Conservation (phyloP, 2,888 invertebrate genomes). For the Sinopyrophorus schimmeli region DNA sequence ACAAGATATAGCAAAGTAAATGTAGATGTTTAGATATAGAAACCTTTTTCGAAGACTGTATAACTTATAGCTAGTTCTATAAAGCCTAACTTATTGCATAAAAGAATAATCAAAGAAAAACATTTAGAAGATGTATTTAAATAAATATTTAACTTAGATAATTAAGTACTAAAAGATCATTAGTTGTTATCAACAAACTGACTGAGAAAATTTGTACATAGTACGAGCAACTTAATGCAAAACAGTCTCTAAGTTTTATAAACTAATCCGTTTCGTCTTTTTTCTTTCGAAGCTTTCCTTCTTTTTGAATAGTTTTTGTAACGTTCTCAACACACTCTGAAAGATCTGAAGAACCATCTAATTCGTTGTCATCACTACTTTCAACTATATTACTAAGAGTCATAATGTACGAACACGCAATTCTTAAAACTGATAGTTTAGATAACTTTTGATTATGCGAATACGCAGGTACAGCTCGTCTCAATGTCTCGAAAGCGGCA, state of each 20-base stretch:
- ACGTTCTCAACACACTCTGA: conserved; percentile 81
- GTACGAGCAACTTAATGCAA: conserved; percentile 3
- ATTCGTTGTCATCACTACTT: conserved; percentile 62
- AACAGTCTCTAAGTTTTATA: conserved; percentile 6
- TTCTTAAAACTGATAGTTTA: conserved; percentile 87
- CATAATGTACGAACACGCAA: conserved; percentile 92
- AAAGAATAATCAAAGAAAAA: conserved; percentile 1
- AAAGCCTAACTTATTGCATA: too few relatives aligned
- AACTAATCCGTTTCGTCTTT: conserved; percentile 67
- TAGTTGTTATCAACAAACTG: conserved; percentile 2
- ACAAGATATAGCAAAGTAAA: conserved; percentile 1
- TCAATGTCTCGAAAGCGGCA: conserved; percentile 89
- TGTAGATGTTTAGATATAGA: background rate
- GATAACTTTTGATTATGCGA: conserved; percentile 93
- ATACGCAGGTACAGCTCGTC: conserved; percentile 84
- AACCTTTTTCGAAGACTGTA: background rate
- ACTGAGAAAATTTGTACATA: conserved; percentile 5
- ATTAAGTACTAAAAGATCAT: conserved; percentile 13
- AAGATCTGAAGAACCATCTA: conserved; percentile 63
- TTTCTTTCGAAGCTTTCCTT: conserved; percentile 85
- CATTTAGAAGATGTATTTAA: conserved; percentile 14
- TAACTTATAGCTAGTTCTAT: background rate
- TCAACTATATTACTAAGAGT: conserved; percentile 80
- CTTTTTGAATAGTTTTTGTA: conserved; percentile 90
- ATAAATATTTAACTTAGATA: conserved; percentile 18